phyloP scores from a whole-genome alignment of 2,113 vertebrate species.

The Mobula birostris region DNA sequence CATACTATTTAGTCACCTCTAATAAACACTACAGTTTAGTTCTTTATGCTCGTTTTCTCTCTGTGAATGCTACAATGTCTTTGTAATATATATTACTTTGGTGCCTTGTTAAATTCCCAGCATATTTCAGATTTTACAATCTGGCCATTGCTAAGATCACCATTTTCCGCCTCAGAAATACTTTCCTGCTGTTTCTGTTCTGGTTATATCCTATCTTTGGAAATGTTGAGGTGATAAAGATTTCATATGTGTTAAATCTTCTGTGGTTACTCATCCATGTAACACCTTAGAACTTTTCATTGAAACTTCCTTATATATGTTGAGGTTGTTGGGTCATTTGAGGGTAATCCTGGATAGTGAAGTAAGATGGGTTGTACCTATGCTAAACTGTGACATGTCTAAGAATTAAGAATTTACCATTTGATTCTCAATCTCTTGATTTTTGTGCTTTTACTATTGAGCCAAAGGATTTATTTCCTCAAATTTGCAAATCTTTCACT shows the following conservation, averaged over 20 bases:
- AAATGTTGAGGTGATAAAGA: neutral
- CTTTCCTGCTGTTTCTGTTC: neutral
- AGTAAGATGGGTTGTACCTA: no score
- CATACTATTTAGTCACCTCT: no score
- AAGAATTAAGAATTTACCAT: neutral
- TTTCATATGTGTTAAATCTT: neutral
- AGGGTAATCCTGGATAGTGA: no score
- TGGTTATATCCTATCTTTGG: neutral
- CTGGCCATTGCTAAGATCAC: no score
- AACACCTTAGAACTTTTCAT: no score
- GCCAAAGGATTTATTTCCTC: neutral
- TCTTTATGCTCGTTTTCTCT: neutral
- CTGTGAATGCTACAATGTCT: neutral
- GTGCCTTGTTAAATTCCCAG: neutral
- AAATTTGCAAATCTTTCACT: neutral
- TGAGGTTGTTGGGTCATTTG: no score
- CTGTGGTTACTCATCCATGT: no score
- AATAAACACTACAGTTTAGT: neutral
- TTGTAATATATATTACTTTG: neutral
- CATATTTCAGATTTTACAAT: no score
- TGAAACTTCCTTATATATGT: no score
- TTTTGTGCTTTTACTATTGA: neutral
- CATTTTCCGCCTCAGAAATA: neutral
- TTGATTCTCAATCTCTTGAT: neutral
- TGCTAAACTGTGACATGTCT: neutral